These are phyloP conservation scores for Shinisaurus crocodilurus DNA, from an alignment of 2,113 vertebrate genomes.

Conservation along the genomic window DNA sequence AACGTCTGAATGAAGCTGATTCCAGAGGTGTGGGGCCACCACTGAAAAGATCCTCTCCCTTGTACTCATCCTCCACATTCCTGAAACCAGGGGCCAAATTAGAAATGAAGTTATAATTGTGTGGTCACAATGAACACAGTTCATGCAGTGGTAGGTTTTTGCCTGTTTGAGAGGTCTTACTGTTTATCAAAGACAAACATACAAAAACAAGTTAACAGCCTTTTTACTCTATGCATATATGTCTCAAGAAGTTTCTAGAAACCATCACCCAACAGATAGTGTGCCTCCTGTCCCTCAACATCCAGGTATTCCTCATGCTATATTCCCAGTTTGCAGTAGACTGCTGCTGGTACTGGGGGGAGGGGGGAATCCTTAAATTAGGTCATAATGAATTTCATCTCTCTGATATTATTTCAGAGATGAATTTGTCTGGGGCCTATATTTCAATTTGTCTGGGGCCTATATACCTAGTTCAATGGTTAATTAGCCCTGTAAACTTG, in stretches of 20 bases:
- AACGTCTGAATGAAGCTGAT: too few relatives aligned
- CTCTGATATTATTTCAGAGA: constrained; percentile 29
- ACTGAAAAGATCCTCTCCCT: too few relatives aligned
- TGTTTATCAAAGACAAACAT: too few relatives aligned
- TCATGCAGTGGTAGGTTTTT: too few relatives aligned
- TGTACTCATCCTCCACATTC: too few relatives aligned
- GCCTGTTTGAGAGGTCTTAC: too few relatives aligned
- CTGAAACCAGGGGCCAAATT: too few relatives aligned
- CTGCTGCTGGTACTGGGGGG: not conserved
- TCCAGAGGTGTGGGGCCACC: too few relatives aligned
- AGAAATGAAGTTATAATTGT: too few relatives aligned
- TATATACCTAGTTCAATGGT: not conserved
- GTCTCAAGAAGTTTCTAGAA: not conserved
- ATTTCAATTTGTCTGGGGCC: not conserved
- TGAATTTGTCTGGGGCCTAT: too few relatives aligned
- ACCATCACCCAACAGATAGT: not conserved
- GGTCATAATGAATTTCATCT: constrained; percentile 27
- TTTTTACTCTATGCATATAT: not conserved
- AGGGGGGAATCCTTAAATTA: constrained; percentile 30
- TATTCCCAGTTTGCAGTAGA: constrained; percentile 8
- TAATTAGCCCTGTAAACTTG: constrained; percentile 16
- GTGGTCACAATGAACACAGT: too few relatives aligned
- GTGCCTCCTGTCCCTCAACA: not conserved
- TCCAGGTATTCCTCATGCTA: not conserved
- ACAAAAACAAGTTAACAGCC: too few relatives aligned